A percentile compares a stretch with the other conserved stretches of the same genome.
These are phyloP conservation scores for Acanthopagrus latus DNA, from an alignment of 2,797 vertebrate species.

Conservation along the genomic window DNA sequence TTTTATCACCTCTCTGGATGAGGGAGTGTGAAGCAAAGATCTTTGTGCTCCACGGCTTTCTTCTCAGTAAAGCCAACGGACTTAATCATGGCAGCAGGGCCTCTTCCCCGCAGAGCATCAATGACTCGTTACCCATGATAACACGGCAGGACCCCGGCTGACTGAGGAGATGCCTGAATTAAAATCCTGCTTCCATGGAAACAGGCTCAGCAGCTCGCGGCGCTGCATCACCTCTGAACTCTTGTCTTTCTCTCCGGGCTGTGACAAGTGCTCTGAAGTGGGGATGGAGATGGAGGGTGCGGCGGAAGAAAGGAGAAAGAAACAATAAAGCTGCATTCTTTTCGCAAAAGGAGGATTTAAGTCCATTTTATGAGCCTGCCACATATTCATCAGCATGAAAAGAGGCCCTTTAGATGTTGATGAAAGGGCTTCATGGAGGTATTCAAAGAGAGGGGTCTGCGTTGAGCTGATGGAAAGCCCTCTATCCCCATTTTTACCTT, in stretches of 20 bases:
- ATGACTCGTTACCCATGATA: conserved; percentile 81
- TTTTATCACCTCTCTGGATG: conserved; percentile 51
- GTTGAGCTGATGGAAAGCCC: conserved; percentile 64
- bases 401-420: conserved; percentile 79
- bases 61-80: conserved; percentile 76
- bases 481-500: conserved; percentile 58
- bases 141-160: conserved; percentile 84
- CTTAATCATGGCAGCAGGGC: conserved; percentile 76
- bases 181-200: conserved; percentile 84
- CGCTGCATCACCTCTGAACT: conserved; percentile 84
- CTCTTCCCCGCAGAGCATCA: conserved; percentile 78
- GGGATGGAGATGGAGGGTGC: conserved; percentile 67
- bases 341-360: conserved; percentile 70
- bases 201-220: conserved; percentile 75
- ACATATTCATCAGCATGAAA: conserved; percentile 68
- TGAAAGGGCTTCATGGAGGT: conserved; percentile 64
- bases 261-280: conserved; percentile 79
- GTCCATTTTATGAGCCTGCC: conserved; percentile 72
- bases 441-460: conserved; percentile 81
- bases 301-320: conserved; percentile 49
- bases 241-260: conserved; percentile 76
- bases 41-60: conserved; percentile 68
- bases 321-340: conserved; percentile 74
- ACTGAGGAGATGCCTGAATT: conserved; percentile 83
- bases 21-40: conserved; percentile 63